These are phyloP conservation scores for Eueremaeus valkanovi DNA, from an alignment of 2,888 invertebrate species.

Conservation along the genomic window DNA sequence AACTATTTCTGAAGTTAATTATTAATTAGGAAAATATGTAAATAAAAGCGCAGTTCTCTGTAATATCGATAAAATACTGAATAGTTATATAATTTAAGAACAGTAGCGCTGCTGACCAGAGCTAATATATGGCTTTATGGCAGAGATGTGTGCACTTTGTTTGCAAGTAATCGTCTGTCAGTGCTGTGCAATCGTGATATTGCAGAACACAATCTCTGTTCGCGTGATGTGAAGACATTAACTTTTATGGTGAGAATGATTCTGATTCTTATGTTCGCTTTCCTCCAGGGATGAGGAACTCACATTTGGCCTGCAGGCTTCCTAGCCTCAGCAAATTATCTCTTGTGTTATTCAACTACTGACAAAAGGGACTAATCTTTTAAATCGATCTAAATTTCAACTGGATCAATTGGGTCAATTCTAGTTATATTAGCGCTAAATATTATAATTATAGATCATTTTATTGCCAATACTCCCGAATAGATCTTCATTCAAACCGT, in stretches of 20 bases:
- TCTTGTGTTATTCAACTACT: too few species aligned
- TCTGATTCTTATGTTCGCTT: background rate
- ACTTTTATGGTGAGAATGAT: slow-evolving; percentile 17
- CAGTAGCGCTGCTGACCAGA: slow-evolving; percentile 11
- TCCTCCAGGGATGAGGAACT: background rate
- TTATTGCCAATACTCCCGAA: too few species aligned
- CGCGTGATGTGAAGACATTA: slow-evolving; percentile 25
- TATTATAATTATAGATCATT: too few species aligned
- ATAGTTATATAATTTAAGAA: background rate
- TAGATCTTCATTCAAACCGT: too few species aligned
- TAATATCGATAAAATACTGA: background rate
- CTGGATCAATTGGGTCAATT: too few species aligned
- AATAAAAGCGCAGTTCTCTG: background rate
- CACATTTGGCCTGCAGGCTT: background rate
- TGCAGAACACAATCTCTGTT: background rate
- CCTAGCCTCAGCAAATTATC: too few species aligned
- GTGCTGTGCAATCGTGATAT: slow-evolving; percentile 3
- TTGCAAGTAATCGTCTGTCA: background rate
- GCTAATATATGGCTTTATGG: background rate
- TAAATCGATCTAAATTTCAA: too few species aligned
- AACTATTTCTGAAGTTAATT: background rate
- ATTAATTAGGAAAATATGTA: background rate
- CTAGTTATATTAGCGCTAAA: too few species aligned
- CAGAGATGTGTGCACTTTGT: background rate
- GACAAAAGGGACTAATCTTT: too few species aligned